Conservation (phyloP, 1,140 invertebrate genomes). For the Tachypleus tridentatus region DNA sequence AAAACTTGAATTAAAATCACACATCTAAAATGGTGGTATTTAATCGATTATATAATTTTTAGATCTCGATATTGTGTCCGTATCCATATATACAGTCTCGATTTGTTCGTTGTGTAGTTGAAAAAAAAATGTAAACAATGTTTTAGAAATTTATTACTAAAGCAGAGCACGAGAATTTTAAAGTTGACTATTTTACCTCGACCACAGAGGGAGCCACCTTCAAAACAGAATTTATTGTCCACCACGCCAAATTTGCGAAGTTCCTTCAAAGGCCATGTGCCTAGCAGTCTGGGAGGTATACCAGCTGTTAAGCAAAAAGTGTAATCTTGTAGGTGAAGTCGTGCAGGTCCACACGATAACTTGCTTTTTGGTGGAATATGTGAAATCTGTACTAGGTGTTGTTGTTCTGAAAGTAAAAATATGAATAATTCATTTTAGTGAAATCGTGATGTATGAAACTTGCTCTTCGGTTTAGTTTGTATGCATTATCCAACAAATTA, state of each 20-base stretch:
- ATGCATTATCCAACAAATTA: no score
- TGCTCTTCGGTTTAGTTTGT: no score
- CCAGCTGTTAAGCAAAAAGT: constrained; percentile 65
- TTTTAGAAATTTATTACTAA: background rate
- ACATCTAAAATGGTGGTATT: background rate
- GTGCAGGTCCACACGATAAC: constrained; percentile 55
- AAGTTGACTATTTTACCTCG: constrained; percentile 33
- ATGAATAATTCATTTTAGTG: constrained; percentile 5
- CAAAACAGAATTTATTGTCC: constrained; percentile 72
- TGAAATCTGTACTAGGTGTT: constrained; percentile 62
- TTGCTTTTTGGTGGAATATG: constrained; percentile 58
- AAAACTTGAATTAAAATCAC: background rate
- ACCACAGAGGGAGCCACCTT: constrained; percentile 74
- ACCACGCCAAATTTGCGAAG: constrained; percentile 69
- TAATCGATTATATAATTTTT: background rate
- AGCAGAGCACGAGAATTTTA: background rate
- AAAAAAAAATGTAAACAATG: background rate
- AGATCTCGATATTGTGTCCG: background rate
- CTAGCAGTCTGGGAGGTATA: constrained; percentile 58
- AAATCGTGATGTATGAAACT: no score
- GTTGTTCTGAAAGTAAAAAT: constrained; percentile 42
- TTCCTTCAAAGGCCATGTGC: constrained; percentile 61
- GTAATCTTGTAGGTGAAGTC: constrained; percentile 61
- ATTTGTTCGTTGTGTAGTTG: background rate
- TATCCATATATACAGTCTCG: background rate